phyloP scores from a whole-genome alignment of 2,113 vertebrate genomes.

The Poecile atricapillus region DNA sequence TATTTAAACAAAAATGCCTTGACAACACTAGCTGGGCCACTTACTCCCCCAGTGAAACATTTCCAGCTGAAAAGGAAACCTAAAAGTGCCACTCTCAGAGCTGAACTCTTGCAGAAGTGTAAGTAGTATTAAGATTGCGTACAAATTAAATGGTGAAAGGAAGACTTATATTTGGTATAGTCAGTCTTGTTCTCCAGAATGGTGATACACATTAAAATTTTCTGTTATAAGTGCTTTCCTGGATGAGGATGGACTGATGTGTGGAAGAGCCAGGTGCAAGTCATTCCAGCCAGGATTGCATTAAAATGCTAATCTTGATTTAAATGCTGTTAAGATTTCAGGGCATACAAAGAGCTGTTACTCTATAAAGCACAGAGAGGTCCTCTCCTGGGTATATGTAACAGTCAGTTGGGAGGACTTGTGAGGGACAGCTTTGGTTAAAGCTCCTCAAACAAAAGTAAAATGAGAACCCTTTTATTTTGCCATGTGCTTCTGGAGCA shows the following conservation, averaged over 20 bases:
- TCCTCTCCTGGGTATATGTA: background rate
- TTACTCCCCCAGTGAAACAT: conserved; percentile 95
- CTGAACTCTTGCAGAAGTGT: conserved; percentile 98
- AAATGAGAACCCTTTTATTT: background rate
- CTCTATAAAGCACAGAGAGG: background rate
- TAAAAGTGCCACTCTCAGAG: conserved; percentile 95
- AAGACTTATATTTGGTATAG: background rate
- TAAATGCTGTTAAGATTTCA: conserved; percentile 3
- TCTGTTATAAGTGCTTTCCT: background rate
- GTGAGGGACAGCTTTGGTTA: background rate
- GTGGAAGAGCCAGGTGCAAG: background rate
- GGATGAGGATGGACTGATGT: background rate
- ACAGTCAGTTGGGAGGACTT: background rate
- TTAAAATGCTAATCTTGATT: background rate
- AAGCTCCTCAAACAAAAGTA: background rate
- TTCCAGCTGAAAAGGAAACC: conserved; percentile 97
- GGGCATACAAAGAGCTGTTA: background rate
- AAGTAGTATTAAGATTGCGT: conserved; percentile 51
- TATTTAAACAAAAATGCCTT: conserved; percentile 96
- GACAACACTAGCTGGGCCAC: conserved; percentile 92
- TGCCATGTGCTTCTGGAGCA: background rate
- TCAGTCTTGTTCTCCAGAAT: background rate
- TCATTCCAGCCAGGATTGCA: background rate
- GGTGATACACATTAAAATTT: background rate
- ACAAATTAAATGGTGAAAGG: background rate